Conservation (phyloP, 2,113 vertebrate species). For the Prietella phreatophila region DNA sequence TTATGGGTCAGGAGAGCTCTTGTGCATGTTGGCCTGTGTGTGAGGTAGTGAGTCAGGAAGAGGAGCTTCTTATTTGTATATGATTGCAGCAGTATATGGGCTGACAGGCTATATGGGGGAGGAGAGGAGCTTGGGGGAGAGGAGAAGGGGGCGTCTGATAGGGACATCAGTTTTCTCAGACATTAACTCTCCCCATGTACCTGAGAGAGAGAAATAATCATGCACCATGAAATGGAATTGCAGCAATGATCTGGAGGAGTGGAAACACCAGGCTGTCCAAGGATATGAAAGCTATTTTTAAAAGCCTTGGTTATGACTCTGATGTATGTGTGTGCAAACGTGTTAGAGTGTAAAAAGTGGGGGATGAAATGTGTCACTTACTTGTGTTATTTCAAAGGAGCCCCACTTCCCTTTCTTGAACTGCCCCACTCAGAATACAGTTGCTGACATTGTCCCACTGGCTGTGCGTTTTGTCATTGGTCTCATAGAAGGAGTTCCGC, state of each 20-base stretch:
- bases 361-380: background rate
- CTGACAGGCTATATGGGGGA: slow-evolving; percentile 77
- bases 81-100: slow-evolving; percentile 86
- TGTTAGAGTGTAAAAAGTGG: slow-evolving; percentile 26
- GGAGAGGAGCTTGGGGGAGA: slow-evolving; percentile 72
- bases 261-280: slow-evolving; percentile 76
- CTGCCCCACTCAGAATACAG: background rate
- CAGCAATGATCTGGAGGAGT: slow-evolving; percentile 76
- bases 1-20: slow-evolving; percentile 28
- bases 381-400: slow-evolving; percentile 9
- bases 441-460: slow-evolving; percentile 5
- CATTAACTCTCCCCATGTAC: slow-evolving; percentile 76
- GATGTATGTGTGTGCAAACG: slow-evolving; percentile 7
- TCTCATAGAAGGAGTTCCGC: background rate
- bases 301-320: slow-evolving; percentile 5
- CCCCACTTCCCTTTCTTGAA: background rate
- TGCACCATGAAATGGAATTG: slow-evolving; percentile 86
- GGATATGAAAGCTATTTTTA: slow-evolving; percentile 79
- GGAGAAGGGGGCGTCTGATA: slow-evolving; percentile 81
- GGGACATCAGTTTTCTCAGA: slow-evolving; percentile 90
- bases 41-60: slow-evolving; percentile 36
- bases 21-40: slow-evolving; percentile 18
- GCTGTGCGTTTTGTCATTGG: background rate
- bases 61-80: slow-evolving; percentile 75
- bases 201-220: slow-evolving; percentile 84